Evolutionary conservation across 2,113 vertebrate species (phyloP).

Genomic region (Piaya cayana): DNA sequence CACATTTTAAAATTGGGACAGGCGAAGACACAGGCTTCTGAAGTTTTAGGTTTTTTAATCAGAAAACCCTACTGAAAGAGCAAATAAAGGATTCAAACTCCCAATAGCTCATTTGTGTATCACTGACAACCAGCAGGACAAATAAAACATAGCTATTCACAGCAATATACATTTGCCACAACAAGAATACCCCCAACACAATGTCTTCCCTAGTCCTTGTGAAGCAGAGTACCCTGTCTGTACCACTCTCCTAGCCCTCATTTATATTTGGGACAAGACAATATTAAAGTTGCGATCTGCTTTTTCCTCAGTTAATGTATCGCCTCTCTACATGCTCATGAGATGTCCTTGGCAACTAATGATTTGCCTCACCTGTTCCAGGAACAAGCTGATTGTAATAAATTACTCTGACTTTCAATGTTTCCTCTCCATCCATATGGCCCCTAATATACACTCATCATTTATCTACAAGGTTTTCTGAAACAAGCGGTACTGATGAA

Average conservation of each 20-base stretch:
- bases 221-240: neutral
- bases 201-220: neutral
- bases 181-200: neutral
- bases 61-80: neutral
- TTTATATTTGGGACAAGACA: neutral
- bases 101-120: neutral
- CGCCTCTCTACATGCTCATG: neutral
- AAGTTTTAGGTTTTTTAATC: neutral
- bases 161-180: neutral
- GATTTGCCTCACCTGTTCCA: conserved; percentile 41
- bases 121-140: neutral
- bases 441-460: neutral
- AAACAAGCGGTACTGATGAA: neutral
- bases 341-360: conserved; percentile 42
- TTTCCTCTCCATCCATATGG: neutral
- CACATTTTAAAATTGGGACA: neutral
- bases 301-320: conserved; percentile 3
- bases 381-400: conserved; percentile 48
- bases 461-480: conserved; percentile 31
- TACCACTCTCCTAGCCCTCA: neutral
- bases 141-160: neutral
- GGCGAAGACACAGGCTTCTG: neutral
- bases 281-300: neutral
- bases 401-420: conserved; percentile 37
- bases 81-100: neutral